A percentile compares a stretch with the other conserved stretches of the same genome.
Conservation (phyloP, 2,797 vertebrate species). For the Oreonectes daqikongensis region DNA sequence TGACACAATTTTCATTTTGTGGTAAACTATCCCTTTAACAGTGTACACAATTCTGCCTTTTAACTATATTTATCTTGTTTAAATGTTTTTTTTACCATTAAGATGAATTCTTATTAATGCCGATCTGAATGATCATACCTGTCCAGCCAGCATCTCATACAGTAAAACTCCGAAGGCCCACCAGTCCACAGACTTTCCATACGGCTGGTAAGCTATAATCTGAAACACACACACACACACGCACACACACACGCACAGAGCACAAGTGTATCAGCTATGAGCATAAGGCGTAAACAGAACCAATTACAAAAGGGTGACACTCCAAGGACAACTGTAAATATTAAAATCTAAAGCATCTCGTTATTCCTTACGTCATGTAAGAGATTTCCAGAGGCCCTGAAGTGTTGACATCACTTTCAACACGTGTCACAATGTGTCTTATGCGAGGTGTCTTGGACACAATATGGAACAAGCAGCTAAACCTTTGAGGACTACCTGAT, state of each 20-base stretch:
- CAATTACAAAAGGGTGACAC: constrained; percentile 1
- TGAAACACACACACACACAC: constrained; percentile 69
- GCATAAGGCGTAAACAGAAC: constrained; percentile 17
- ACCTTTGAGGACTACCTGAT: not conserved
- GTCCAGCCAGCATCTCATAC: constrained; percentile 97
- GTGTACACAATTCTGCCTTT: no score
- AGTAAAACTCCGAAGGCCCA: constrained; percentile 98
- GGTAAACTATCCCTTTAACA: no score
- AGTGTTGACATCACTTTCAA: constrained; percentile 15
- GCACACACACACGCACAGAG: constrained; percentile 12
- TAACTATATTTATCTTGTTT: not conserved
- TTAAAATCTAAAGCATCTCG: not conserved
- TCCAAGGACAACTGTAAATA: constrained; percentile 26
- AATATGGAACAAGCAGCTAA: not conserved
- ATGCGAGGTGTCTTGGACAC: not conserved
- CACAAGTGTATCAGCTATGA: not conserved
- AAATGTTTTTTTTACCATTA: not conserved
- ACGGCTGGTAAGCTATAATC: constrained; percentile 99
- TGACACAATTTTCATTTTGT: no score
- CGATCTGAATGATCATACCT: constrained; percentile 77
- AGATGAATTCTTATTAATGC: not conserved
- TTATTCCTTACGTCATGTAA: not conserved
- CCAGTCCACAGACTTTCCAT: constrained; percentile 97
- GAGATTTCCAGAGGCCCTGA: not conserved
- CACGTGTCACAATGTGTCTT: not conserved